Evolutionary conservation across 2,797 vertebrate species (phyloP), one percentile per base, ranked within the genome.

Genomic region (Parauchenoglanis ngamensis): DNA sequence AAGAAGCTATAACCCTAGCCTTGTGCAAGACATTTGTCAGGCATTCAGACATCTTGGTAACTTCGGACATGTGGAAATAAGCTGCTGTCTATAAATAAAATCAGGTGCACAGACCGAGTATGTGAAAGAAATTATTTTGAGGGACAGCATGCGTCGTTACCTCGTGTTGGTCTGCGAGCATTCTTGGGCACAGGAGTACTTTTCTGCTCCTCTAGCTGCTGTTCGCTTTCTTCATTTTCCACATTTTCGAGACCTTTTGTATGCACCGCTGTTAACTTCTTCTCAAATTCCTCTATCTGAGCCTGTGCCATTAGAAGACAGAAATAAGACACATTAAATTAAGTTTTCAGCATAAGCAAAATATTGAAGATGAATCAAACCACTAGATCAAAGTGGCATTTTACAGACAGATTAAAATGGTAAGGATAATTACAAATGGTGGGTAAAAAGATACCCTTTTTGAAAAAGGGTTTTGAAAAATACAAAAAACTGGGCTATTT

Each of bases 271-370:
- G 92, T 96, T 85, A 99, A 92, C 7, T 97, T 97, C 94, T 98
- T 97, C 90, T 98, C 98, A 93, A 98, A 98, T 84, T 99, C 98
- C 17, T 99, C 97, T 75, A 96, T 93, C 89, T 96, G 91, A 87
- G 94, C 91, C 98, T 99, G 88, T 57, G 31, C 28, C 35, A 67
- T 31, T 12, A 67, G 1, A 31, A 23, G 7, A 65, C 6, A 40
- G 59, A 25, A 82, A 49, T 11, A 67, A 82, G 21, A 44, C 5
- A 19, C 0, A 4, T n/a, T 28, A 12, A 17, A 31, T 56, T 56
- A 57, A 17, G 28, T 15, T 23, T 52, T 12, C 28, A 57, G 25
- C 8, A 35, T 56, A 31, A 78, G 2, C n/a, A 17, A 2, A 75
- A 75, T 7, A 13, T 1, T 13, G n/a, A 28, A 76, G 12, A 54